phyloP scores from a whole-genome alignment of 2,888 invertebrate genomes.

The Aquatica leii region DNA sequence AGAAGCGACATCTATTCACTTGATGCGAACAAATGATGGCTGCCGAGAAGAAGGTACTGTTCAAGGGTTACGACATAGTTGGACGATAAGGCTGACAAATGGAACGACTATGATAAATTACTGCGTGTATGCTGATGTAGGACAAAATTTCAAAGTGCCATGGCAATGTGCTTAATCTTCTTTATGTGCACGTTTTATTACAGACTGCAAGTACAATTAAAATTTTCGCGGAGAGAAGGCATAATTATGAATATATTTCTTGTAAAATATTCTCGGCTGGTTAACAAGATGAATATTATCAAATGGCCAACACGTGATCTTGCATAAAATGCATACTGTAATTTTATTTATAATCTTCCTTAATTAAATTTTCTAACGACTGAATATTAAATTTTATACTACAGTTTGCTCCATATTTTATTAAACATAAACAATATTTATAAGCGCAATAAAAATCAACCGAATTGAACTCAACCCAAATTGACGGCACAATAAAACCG shows the following conservation, averaged over 20 bases:
- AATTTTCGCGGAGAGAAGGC: conserved; percentile 29
- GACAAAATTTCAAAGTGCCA: conserved; percentile 37
- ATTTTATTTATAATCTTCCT: conserved; percentile 5
- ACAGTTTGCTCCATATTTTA: too few relatives aligned
- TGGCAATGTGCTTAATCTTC: conserved; percentile 35
- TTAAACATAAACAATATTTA: too few relatives aligned
- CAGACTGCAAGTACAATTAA: conserved; percentile 31
- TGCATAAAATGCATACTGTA: conserved; percentile 5
- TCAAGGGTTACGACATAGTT: conserved; percentile 41
- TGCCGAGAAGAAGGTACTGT: conserved; percentile 37
- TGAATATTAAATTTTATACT: conserved; percentile 4
- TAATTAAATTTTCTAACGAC: conserved; percentile 5
- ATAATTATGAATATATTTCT: conserved; percentile 31
- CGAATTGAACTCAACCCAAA: too few relatives aligned
- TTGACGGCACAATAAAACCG: too few relatives aligned
- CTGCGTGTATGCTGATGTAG: conserved; percentile 40
- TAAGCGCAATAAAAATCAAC: too few relatives aligned
- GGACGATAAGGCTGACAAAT: conserved; percentile 47
- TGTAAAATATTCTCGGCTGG: conserved; percentile 14
- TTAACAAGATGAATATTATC: conserved; percentile 16
- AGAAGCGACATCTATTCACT: conserved; percentile 38
- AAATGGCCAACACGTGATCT: conserved; percentile 10
- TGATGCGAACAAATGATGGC: conserved; percentile 43
- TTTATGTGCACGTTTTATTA: conserved; percentile 36
- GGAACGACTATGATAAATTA: conserved; percentile 47